Evolutionary conservation across 2,113 vertebrate genomes (phyloP), one percentile per base, ranked within the genome.

Genomic region (Hyperopisus bebe): DNA sequence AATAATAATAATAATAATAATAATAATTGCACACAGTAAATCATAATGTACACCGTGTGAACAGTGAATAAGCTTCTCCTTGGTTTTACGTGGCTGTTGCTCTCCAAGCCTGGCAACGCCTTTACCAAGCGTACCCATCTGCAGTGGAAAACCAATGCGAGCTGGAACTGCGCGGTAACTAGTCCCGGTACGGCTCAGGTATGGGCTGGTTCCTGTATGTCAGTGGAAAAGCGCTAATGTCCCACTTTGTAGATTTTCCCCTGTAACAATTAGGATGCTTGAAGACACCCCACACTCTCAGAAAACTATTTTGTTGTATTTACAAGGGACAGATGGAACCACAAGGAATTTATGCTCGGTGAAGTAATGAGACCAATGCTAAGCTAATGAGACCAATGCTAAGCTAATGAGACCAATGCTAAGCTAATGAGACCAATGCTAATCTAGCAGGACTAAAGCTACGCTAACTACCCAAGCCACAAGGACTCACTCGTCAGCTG

Each of bases 401-500:
- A 86, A n/a, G 3, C 46, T 0, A 24, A 5, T 48, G 5, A 0
- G n/a, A 31, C n/a, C 5, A 86, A 1, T 35, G 47, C 35, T 17
- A 42, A 3, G 10, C 27, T 27, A 27, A 87, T 17, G 10, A 7
- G 24, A 46, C 24, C 46, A 50, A 70, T 70, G 27, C n/a, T 13
- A 86, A n/a, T 10, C 46, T 0, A 24, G 11, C 85, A 11, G 0
- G n/a, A 31, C n/a, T 13, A 86, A 1, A 51, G 47, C 35, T 17
- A 42, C 1, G 10, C 27, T 27, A 27, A 87, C 48, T 24, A 50
- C n/a, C 39, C 39, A 3, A 13, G 4, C n/a, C 11, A 27, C 35
- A 90, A 51, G 87, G 91, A 98, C 98, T 98, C 95, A 99, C 98
- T 99, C 98, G 86, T 98, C 96, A 0, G 95, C 95, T 50, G 97